Percentiles rank a stretch among this genome's conserved stretches.
Conservation (phyloP, 2,113 vertebrate genomes). For the Speoplatyrhinus poulsoni region DNA sequence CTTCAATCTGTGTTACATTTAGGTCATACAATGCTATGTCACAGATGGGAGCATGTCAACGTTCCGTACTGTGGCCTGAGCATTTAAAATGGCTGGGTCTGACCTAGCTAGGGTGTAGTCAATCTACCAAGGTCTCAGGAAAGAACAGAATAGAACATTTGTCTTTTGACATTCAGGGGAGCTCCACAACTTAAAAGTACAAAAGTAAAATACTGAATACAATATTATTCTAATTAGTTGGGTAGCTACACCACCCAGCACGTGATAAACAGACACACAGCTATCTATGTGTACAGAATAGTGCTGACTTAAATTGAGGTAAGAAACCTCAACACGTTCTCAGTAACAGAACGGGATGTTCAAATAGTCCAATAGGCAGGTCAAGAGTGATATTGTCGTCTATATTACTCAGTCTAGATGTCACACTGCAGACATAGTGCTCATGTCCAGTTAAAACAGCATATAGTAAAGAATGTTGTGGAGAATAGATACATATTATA, state of each 20-base stretch:
- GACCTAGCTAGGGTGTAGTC: constrained; percentile 2
- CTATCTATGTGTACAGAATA: too few relatives aligned
- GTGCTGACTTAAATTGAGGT: too few relatives aligned
- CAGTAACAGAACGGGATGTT: constrained; percentile 3
- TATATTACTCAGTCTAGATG: too few relatives aligned
- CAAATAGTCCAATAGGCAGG: too few relatives aligned
- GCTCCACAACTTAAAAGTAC: too few relatives aligned
- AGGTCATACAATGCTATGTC: constrained; percentile 9
- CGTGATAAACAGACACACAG: too few relatives aligned
- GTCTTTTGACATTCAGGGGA: too few relatives aligned
- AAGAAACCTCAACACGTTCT: neutral
- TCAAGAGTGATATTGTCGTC: too few relatives aligned
- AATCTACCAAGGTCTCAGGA: constrained; percentile 1
- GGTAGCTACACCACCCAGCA: too few relatives aligned
- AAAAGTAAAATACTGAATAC: neutral
- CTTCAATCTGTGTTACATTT: constrained; percentile 27
- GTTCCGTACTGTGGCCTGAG: neutral
- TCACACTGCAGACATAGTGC: too few relatives aligned
- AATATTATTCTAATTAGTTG: neutral
- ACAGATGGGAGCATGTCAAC: constrained; percentile 20
- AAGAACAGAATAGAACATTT: neutral
- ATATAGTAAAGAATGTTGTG: too few relatives aligned
- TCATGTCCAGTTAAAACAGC: too few relatives aligned
- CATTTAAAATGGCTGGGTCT: neutral
- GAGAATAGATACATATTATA: neutral